Conservation (phyloP, 2,888 invertebrate species). For the Vanessa cardui region DNA sequence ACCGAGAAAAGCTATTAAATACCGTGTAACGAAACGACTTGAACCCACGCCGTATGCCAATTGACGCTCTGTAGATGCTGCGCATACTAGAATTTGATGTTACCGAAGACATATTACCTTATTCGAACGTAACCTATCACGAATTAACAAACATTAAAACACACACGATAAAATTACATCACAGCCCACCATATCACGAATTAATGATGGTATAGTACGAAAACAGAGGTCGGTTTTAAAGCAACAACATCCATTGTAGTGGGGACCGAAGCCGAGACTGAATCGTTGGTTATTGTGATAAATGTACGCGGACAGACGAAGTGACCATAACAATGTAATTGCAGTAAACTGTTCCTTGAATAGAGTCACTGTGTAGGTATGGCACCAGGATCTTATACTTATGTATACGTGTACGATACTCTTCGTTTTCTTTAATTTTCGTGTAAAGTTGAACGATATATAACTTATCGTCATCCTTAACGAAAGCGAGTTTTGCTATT, state of each 20-base stretch:
- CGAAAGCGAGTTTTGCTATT: too few species aligned
- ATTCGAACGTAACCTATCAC: slow-evolving; percentile 44
- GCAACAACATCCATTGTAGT: slow-evolving; percentile 65
- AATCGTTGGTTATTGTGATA: slow-evolving; percentile 68
- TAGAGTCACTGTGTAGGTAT: slow-evolving; percentile 59
- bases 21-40: slow-evolving; percentile 80
- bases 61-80: slow-evolving; percentile 75
- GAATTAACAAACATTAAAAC: slow-evolving; percentile 29
- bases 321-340: slow-evolving; percentile 82
- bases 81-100: slow-evolving; percentile 77
- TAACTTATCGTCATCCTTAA: not conserved
- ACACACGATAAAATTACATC: slow-evolving; percentile 42
- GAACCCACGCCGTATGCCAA: slow-evolving; percentile 76
- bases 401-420: slow-evolving; percentile 18
- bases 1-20: slow-evolving; percentile 49
- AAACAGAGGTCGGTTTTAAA: slow-evolving; percentile 46
- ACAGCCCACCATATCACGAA: slow-evolving; percentile 45
- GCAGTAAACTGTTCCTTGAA: slow-evolving; percentile 79
- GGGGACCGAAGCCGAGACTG: slow-evolving; percentile 73
- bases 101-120: slow-evolving; percentile 73
- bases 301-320: slow-evolving; percentile 69
- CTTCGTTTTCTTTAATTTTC: not conserved
- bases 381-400: slow-evolving; percentile 35
- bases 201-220: slow-evolving; percentile 46
- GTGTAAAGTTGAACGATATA: slow-evolving; percentile 1